These are phyloP conservation scores for Agrotis ipsilon DNA, from an alignment of 2,888 invertebrate genomes.

Conservation along the genomic window DNA sequence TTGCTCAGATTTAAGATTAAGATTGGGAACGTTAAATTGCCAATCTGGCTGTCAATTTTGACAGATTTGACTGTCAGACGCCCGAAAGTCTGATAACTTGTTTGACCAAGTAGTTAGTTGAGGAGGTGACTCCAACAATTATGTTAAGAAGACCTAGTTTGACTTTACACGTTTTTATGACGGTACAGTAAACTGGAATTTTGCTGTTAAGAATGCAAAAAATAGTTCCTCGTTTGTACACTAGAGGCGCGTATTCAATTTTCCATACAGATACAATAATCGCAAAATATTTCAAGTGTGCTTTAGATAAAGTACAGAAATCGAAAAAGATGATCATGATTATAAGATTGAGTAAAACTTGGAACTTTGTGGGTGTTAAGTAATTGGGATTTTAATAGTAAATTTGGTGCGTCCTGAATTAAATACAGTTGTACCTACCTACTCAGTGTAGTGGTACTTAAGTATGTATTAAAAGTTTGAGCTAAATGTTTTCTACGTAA, in stretches of 20 bases:
- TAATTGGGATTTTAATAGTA: not conserved
- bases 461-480: not conserved
- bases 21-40: not conserved
- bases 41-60: not conserved
- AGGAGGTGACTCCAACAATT: not conserved
- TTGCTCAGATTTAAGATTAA: slow-evolving; percentile 7
- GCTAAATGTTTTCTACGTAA: not conserved
- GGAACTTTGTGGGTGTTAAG: not conserved
- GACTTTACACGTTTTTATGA: too few relatives aligned
- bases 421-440: not conserved
- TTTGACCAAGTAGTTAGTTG: not conserved
- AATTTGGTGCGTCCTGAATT: not conserved
- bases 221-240: too few relatives aligned
- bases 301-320: too few relatives aligned
- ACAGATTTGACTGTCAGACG: not conserved
- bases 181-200: too few relatives aligned
- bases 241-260: too few relatives aligned
- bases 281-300: too few relatives aligned
- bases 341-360: not conserved
- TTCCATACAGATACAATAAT: too few relatives aligned
- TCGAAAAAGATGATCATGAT: too few relatives aligned
- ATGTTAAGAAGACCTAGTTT: too few relatives aligned
- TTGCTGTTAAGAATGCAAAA: too few relatives aligned
- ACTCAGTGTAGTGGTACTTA: not conserved
- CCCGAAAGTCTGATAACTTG: not conserved